These are phyloP conservation scores for Paracyclopina nana DNA, from an alignment of 1,140 invertebrate species.

Conservation along the genomic window DNA sequence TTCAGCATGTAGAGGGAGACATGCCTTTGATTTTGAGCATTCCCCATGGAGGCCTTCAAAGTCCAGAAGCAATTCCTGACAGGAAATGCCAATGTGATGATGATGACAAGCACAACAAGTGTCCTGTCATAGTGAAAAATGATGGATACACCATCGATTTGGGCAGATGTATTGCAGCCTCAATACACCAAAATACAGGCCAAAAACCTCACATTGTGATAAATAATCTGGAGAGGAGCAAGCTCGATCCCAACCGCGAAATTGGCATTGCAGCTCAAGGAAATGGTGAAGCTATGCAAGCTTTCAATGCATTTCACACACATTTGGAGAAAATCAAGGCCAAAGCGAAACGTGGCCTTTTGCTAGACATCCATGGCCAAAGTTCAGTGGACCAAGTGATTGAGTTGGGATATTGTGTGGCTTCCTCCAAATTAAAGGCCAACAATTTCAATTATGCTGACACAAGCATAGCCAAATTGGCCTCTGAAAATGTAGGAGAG, in stretches of 20 bases:
- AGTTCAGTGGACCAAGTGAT: background rate
- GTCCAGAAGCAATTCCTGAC: too few relatives aligned
- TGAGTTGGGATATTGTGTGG: background rate
- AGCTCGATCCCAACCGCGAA: slow-evolving; percentile 1
- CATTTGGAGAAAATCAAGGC: background rate
- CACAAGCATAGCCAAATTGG: background rate
- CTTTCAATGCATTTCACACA: background rate
- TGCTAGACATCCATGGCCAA: background rate
- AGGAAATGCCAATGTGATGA: too few relatives aligned
- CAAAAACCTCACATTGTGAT: too few relatives aligned
- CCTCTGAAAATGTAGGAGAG: background rate
- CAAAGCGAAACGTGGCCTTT: background rate
- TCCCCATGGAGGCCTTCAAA: too few relatives aligned
- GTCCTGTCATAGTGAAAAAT: too few relatives aligned
- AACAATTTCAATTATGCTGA: background rate
- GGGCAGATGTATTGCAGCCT: too few relatives aligned
- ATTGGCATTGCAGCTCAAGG: background rate
- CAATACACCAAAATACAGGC: too few relatives aligned
- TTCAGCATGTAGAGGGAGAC: too few relatives aligned
- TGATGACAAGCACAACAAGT: too few relatives aligned
- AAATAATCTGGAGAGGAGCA: too few relatives aligned
- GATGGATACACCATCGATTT: too few relatives aligned
- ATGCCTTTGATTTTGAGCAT: too few relatives aligned
- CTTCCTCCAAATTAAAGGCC: background rate
- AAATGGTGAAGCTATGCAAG: background rate